Conservation (phyloP, 2,113 vertebrate species). For the Toxotes chatareus region DNA sequence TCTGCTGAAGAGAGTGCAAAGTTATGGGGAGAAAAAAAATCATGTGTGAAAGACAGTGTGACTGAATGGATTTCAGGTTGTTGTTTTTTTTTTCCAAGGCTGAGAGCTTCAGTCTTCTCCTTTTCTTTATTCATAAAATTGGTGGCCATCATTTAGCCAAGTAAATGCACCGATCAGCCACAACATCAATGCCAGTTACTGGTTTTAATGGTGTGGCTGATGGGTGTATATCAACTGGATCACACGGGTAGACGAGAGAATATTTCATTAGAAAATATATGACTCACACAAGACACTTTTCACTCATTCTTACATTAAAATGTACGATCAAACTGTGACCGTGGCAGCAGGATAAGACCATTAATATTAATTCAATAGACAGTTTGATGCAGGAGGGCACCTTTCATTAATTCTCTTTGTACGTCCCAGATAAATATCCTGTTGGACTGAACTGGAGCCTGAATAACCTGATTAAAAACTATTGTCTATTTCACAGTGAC, state of each 20-base stretch:
- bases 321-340: neutral
- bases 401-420: neutral
- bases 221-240: neutral
- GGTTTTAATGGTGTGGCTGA: too few species aligned
- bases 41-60: neutral
- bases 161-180: too few species aligned
- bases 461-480: too few species aligned
- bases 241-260: neutral
- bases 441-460: too few species aligned
- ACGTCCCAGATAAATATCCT: neutral
- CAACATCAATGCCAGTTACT: too few species aligned
- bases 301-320: neutral
- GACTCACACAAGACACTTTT: neutral
- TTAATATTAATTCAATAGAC: too few species aligned
- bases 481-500: too few species aligned
- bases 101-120: neutral
- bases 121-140: neutral
- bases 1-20: constrained; percentile 17
- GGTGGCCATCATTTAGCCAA: neutral
- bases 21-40: neutral
- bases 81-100: neutral
- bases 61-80: neutral
- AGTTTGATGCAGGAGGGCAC: neutral
- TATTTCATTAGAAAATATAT: too few species aligned
- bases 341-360: too few species aligned